Conservation (phyloP, 1,140 invertebrate species). For the Meloidogyne floridensis region DNA sequence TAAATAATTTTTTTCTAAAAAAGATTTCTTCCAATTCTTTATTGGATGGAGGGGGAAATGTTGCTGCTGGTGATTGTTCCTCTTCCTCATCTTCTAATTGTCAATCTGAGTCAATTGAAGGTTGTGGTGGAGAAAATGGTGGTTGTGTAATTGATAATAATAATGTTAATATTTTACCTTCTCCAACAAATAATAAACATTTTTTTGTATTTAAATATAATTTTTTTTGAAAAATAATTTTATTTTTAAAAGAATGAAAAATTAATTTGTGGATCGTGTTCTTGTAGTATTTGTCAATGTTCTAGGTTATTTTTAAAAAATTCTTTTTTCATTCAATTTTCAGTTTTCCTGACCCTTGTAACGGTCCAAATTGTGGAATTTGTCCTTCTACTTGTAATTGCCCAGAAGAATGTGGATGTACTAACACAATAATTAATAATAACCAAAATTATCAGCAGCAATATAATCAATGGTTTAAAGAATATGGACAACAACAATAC, state of each 20-base stretch:
- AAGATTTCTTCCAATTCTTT: neutral
- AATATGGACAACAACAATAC: conserved; percentile 1
- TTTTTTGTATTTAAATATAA: neutral
- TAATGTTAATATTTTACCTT: too few relatives aligned
- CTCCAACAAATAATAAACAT: neutral
- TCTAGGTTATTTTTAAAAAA: conserved; percentile 19
- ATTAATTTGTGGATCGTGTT: conserved; percentile 20
- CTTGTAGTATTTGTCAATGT: conserved; percentile 21
- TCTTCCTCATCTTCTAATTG: neutral
- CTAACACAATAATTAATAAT: neutral
- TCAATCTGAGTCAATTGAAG: too few relatives aligned
- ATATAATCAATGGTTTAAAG: neutral
- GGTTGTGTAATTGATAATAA: too few relatives aligned
- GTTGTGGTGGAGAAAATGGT: too few relatives aligned
- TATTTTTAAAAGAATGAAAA: neutral
- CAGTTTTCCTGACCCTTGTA: conserved; percentile 12
- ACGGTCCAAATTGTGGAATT: conserved; percentile 16
- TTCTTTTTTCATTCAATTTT: neutral
- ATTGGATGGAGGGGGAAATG: too few relatives aligned
- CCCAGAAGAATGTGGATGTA: conserved; percentile 24
- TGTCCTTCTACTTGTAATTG: conserved; percentile 22
- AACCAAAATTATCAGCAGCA: neutral
- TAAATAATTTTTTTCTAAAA: neutral
- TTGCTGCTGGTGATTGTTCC: neutral
- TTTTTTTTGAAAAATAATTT: neutral